These are phyloP conservation scores for Caracal caracal DNA, from an alignment of 2,113 vertebrate genomes.

Conservation along the genomic window DNA sequence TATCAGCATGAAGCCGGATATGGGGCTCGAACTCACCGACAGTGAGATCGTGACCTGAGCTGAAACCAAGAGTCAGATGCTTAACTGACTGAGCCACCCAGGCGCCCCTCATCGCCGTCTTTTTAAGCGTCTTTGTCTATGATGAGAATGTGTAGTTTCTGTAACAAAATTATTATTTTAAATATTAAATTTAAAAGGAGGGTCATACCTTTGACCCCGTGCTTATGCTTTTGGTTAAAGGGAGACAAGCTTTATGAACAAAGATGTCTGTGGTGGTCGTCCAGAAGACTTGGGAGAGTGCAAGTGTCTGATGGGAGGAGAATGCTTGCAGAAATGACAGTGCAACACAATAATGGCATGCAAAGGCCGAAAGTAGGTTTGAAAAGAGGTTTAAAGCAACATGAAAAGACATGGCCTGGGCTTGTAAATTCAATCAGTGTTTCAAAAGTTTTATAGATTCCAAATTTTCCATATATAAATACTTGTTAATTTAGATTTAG, in stretches of 20 bases:
- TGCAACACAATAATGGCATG: neutral
- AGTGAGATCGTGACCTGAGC: no score
- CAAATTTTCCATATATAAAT: conserved; percentile 51
- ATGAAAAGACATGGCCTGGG: neutral
- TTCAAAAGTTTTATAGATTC: conserved; percentile 39
- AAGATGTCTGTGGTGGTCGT: rapidly evolving
- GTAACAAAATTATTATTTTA: neutral
- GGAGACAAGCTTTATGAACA: neutral
- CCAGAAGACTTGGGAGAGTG: neutral
- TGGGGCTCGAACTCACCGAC: no score
- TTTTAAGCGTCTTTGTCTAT: neutral
- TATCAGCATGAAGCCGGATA: no score
- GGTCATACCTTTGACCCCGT: neutral
- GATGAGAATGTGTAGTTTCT: neutral
- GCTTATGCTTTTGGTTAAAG: neutral
- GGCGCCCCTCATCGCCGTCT: no score
- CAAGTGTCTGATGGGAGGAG: rapidly evolving
- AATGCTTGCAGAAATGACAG: no score
- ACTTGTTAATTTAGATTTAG: conserved; percentile 47
- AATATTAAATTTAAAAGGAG: neutral
- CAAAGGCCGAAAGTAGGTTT: rapidly evolving
- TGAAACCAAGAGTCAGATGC: no score
- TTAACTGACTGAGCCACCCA: no score
- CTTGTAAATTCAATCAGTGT: neutral
- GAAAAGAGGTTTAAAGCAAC: neutral